phyloP scores from a whole-genome alignment of 1,140 invertebrate genomes.

The Zaprionus vittiger region DNA sequence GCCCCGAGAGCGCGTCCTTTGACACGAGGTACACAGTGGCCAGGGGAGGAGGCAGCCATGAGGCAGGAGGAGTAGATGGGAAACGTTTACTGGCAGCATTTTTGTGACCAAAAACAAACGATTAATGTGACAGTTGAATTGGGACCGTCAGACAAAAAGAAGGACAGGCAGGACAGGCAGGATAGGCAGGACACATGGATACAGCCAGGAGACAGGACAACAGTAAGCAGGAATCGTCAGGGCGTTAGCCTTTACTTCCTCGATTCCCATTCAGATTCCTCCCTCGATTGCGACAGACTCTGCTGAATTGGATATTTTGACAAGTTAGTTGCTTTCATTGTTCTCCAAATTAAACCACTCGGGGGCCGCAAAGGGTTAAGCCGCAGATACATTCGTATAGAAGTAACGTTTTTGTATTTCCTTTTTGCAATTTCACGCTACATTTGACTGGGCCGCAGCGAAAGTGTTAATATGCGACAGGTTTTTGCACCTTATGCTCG shows the following conservation, averaged over 20 bases:
- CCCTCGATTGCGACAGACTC: background rate
- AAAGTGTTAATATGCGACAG: constrained; percentile 76
- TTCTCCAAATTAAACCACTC: constrained; percentile 66
- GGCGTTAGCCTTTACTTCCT: constrained; percentile 18
- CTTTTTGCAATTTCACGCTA: constrained; percentile 75
- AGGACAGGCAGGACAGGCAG: background rate
- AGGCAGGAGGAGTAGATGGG: constrained; percentile 33
- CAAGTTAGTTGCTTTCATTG: constrained; percentile 73
- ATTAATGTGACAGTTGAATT: constrained; percentile 84
- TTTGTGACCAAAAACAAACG: constrained; percentile 82
- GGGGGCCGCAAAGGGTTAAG: constrained; percentile 67
- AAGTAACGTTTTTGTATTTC: background rate
- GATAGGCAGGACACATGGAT: constrained; percentile 6
- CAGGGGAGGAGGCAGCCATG: background rate
- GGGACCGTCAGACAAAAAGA: constrained; percentile 36
- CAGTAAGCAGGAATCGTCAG: constrained; percentile 26
- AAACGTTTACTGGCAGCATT: constrained; percentile 73
- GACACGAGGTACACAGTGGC: constrained; percentile 33
- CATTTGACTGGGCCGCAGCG: constrained; percentile 53
- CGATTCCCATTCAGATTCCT: background rate
- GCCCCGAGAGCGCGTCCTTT: constrained; percentile 56
- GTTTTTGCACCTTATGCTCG: constrained; percentile 64
- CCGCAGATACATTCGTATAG: constrained; percentile 33
- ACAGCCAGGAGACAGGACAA: background rate
- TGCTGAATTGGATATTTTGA: constrained; percentile 38